Conservation (phyloP, 2,888 invertebrate genomes). For the Parnassius mnemosyne region DNA sequence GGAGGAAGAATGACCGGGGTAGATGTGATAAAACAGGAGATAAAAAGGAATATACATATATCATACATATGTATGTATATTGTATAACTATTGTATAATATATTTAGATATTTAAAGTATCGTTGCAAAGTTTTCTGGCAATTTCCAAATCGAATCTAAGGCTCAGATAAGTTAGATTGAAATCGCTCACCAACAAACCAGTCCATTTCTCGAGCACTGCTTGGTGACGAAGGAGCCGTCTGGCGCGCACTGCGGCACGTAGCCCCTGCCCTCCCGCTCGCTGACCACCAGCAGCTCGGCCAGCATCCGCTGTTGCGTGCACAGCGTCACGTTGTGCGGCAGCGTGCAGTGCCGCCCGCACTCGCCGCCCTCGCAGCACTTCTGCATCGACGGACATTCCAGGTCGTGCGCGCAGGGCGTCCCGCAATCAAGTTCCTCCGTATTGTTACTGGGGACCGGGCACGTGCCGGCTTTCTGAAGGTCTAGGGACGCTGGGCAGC, state of each 20-base stretch:
- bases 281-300: conserved; percentile 88
- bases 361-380: conserved; percentile 88
- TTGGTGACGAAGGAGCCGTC: conserved; percentile 86
- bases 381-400: conserved; percentile 90
- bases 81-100: too few relatives aligned
- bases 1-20: too few relatives aligned
- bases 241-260: conserved; percentile 88
- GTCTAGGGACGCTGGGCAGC: conserved; percentile 89
- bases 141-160: too few relatives aligned
- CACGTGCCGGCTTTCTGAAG: conserved; percentile 90
- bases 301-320: conserved; percentile 88
- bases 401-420: conserved; percentile 87
- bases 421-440: conserved; percentile 78
- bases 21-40: too few relatives aligned
- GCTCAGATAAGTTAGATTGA: neutral
- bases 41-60: too few relatives aligned
- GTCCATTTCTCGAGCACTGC: conserved; percentile 91
- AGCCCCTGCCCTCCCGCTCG: conserved; percentile 90
- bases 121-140: too few relatives aligned
- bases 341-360: conserved; percentile 87
- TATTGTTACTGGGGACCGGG: conserved; percentile 72
- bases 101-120: too few relatives aligned
- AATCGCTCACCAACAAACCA: conserved; percentile 87
- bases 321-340: conserved; percentile 88
- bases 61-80: too few relatives aligned